Evolutionary conservation across 64 coral and sea anemone species (phyloP).

Genomic region (Stichodactyla helianthus): DNA sequence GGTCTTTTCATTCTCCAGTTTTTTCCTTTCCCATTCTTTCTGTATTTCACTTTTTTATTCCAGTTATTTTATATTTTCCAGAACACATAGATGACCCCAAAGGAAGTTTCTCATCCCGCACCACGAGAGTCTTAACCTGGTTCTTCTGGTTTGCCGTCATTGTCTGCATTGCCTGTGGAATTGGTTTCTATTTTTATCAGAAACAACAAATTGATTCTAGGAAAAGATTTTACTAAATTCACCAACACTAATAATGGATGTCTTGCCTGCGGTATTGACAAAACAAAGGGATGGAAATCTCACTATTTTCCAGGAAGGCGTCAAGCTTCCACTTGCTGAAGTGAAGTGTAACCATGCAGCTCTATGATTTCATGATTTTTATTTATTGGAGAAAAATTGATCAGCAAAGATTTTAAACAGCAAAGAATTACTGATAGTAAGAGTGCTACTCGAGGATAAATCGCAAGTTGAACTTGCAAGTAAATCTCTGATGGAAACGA

Average conservation of each 20-base stretch:
- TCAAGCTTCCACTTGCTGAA: too few species aligned
- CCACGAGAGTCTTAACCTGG: conserved; percentile 81
- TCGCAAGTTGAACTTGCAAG: too few species aligned
- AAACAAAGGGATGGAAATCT: too few species aligned
- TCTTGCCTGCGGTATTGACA: not conserved
- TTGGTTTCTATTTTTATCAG: conserved; percentile 72
- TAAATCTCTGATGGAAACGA: too few species aligned
- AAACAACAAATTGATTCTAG: conserved; percentile 81
- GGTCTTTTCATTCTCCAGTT: too few species aligned
- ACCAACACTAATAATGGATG: not conserved
- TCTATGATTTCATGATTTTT: too few species aligned
- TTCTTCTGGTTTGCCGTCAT: conserved; percentile 77
- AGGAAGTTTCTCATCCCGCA: conserved; percentile 82
- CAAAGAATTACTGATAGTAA: too few species aligned
- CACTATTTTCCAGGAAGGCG: too few species aligned
- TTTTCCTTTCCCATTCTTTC: not conserved
- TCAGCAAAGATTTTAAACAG: too few species aligned
- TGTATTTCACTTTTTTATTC: not conserved
- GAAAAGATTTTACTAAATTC: conserved; percentile 83
- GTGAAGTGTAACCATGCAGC: too few species aligned
- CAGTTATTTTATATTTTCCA: not conserved
- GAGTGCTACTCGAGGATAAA: too few species aligned
- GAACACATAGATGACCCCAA: conserved; percentile 75
- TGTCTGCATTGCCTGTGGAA: conserved; percentile 22
- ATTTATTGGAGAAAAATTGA: too few species aligned